Evolutionary conservation across 1,140 invertebrate genomes (phyloP), one percentile per base, ranked within the genome.

Genomic region (Habropoda laboriosa): DNA sequence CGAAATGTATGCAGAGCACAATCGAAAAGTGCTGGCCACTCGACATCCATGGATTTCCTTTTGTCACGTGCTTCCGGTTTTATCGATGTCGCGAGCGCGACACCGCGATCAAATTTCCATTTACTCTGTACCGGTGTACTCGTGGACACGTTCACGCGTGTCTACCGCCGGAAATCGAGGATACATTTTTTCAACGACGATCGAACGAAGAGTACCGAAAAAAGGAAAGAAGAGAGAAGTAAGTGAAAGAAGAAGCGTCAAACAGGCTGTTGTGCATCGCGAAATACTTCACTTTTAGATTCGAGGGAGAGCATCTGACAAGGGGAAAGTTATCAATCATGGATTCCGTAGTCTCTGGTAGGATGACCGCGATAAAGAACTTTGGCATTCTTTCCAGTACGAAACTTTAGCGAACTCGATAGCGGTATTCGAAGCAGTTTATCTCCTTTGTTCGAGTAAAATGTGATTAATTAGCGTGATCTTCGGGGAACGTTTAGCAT

Each of bases 41-140:
- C 70, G 49, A 73, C 42, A 16, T 60, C 55, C 3, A 49, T 60
- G 55, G 70, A 60, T 73, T 73, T 49, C 57, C 42, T 73, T 73
- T 47, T 21, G 30, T 32, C 40, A 3, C 10, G 21, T 18, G 42
- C 30, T 60, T 61, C 70, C 55, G 70, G 70, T 21, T 60, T 21
- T 35, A 18, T 60, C 55, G 30, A 18, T 24, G 38, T 12, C 45
- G 12, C 8, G 32, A 35, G 57, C 35, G 38, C 51, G 67, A 27
- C 27, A 30, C 12, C 42, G 2, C 40, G 55, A 72, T 58, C 55
- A 47, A 60, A 35, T 30, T 47, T 13, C 40, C 55, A n/a, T 58
- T 58, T 58, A 12, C 16, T 70, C 27, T 27, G 16, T 21, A 13
- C 12, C 27, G 38, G 13, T 8, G n/a, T 27, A n/a, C 35, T n/a